These are phyloP conservation scores for Phrynocephalus vlangalii DNA, from an alignment of 2,797 vertebrate genomes.

Conservation along the genomic window DNA sequence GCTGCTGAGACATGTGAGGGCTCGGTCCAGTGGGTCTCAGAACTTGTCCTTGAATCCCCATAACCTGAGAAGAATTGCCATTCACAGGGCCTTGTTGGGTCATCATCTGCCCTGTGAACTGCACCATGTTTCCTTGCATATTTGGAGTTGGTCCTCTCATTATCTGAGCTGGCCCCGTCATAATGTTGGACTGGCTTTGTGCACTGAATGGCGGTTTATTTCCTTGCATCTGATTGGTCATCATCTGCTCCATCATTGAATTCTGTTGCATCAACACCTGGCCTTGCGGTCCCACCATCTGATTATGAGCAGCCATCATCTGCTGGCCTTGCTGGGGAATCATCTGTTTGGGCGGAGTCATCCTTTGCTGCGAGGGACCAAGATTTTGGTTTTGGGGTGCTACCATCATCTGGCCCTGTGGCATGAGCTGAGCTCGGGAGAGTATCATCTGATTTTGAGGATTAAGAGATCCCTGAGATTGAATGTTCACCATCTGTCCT, in stretches of 20 bases:
- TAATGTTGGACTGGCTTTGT: constrained; percentile 88
- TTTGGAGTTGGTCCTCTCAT: constrained; percentile 94
- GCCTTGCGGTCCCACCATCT: constrained; percentile 93
- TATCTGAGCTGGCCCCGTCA: constrained; percentile 89
- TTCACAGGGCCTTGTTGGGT: constrained; percentile 88
- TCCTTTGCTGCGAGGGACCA: constrained; percentile 87
- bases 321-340: constrained; percentile 94
- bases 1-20: constrained; percentile 83
- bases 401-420: constrained; percentile 83
- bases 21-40: constrained; percentile 83
- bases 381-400: constrained; percentile 85
- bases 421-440: constrained; percentile 88
- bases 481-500: constrained; percentile 89
- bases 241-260: constrained; percentile 97
- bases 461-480: constrained; percentile 89
- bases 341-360: constrained; percentile 98
- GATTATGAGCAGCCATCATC: constrained; percentile 93
- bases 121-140: constrained; percentile 90
- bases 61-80: constrained; percentile 89
- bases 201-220: constrained; percentile 92
- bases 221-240: constrained; percentile 93
- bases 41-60: constrained; percentile 93
- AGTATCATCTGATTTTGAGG: constrained; percentile 94
- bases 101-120: constrained; percentile 89
- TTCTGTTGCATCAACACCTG: constrained; percentile 94